These are phyloP conservation scores for Heliconius cydno DNA, from an alignment of 2,888 invertebrate species.

Conservation along the genomic window DNA sequence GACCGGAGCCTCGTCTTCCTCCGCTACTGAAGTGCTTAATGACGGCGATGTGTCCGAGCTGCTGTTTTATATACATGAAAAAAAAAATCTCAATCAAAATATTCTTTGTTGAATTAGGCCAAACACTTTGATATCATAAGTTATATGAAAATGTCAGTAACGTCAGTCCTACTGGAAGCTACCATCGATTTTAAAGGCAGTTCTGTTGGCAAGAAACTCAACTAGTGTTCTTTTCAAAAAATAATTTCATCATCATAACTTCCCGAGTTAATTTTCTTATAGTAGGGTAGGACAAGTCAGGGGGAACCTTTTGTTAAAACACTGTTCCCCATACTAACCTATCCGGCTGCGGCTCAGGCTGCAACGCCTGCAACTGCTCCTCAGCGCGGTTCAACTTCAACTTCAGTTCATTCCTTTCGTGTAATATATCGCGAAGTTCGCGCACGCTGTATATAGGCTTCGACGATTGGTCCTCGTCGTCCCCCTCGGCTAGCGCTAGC, in stretches of 20 bases:
- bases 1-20: constrained; percentile 93
- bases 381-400: constrained; percentile 96
- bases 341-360: constrained; percentile 76
- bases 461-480: constrained; percentile 70
- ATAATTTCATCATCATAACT: too few relatives aligned
- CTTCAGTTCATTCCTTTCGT: constrained; percentile 96
- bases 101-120: too few relatives aligned
- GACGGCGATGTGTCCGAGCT: constrained; percentile 74
- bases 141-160: too few relatives aligned
- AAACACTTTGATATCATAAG: too few relatives aligned
- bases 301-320: too few relatives aligned
- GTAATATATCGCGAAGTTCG: constrained; percentile 92
- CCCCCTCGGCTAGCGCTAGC: constrained; percentile 65
- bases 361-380: constrained; percentile 92
- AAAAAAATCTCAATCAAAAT: too few relatives aligned
- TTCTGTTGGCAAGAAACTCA: too few relatives aligned
- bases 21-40: constrained; percentile 66
- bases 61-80: constrained; percentile 44
- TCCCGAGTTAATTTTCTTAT: too few relatives aligned
- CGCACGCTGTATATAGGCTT: constrained; percentile 82
- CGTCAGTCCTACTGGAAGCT: too few relatives aligned
- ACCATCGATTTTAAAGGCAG: too few relatives aligned
- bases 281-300: too few relatives aligned
- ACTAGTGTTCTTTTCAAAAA: too few relatives aligned
- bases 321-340: constrained; percentile 52